A percentile compares a stretch with the other conserved stretches of the same genome.
These are phyloP conservation scores for Lutjanus erythropterus DNA, from an alignment of 2,113 vertebrate species.

Conservation along the genomic window DNA sequence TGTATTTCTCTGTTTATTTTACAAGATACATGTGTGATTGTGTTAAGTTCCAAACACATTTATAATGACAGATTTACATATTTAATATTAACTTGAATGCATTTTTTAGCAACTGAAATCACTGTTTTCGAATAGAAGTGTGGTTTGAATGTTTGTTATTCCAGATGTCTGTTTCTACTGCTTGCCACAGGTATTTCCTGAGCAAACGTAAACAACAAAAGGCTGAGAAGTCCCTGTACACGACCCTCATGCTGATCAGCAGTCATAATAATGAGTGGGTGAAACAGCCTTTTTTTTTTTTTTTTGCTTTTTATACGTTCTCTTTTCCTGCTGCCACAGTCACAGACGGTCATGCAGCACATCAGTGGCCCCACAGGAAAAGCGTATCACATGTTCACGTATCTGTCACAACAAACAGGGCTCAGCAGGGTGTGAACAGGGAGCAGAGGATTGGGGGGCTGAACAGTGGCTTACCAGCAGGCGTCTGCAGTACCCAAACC, in stretches of 20 bases:
- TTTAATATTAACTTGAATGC: background rate
- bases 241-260: conserved; percentile 24
- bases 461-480: conserved; percentile 90
- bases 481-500: conserved; percentile 97
- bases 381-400: conserved; percentile 47
- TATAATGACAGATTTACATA: background rate
- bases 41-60: conserved; percentile 8
- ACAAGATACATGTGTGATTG: background rate
- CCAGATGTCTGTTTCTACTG: conserved; percentile 45
- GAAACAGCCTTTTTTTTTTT: background rate
- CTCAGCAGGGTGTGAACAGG: conserved; percentile 53
- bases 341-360: conserved; percentile 39
- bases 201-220: no score
- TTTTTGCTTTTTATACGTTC: conserved; percentile 27
- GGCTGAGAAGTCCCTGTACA: background rate
- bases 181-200: conserved; percentile 41
- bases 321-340: conserved; percentile 55
- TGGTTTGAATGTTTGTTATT: conserved; percentile 55
- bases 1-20: background rate
- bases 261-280: conserved; percentile 24
- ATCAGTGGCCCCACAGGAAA: conserved; percentile 55
- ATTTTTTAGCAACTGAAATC: conserved; percentile 24
- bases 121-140: background rate
- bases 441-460: conserved; percentile 27
- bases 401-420: conserved; percentile 67